Conservation (phyloP, 2,797 vertebrate species). For the Sylvilagus floridanus region DNA sequence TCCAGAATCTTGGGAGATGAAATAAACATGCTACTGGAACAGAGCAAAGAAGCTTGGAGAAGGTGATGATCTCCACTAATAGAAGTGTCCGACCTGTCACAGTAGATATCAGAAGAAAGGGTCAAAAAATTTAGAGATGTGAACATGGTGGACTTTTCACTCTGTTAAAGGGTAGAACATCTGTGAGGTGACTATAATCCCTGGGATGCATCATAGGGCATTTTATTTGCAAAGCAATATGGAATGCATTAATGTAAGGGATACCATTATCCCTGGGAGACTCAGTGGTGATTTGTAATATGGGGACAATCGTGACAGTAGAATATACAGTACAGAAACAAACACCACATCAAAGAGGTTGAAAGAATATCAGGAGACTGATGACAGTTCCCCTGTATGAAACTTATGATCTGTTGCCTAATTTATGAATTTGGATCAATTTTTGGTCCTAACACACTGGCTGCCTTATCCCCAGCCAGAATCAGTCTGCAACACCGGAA, state of each 20-base stretch:
- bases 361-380: not conserved
- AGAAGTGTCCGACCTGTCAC: not conserved
- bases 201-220: not conserved
- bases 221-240: not conserved
- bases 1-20: not conserved
- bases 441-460: not conserved
- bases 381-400: not conserved
- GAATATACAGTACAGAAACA: not conserved
- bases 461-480: not conserved
- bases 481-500: not conserved
- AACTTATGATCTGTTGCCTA: not conserved
- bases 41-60: not conserved
- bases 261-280: not conserved
- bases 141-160: not conserved
- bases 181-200: not conserved
- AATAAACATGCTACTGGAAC: not conserved
- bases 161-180: not conserved
- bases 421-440: not conserved
- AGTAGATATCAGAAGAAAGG: not conserved
- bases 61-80: not conserved
- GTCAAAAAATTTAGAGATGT: not conserved
- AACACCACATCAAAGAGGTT: accelerated
- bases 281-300: not conserved
- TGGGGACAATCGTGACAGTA: not conserved
- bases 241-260: not conserved